Conservation (phyloP, 2,113 vertebrate genomes). For the Triplophysa rosa region DNA sequence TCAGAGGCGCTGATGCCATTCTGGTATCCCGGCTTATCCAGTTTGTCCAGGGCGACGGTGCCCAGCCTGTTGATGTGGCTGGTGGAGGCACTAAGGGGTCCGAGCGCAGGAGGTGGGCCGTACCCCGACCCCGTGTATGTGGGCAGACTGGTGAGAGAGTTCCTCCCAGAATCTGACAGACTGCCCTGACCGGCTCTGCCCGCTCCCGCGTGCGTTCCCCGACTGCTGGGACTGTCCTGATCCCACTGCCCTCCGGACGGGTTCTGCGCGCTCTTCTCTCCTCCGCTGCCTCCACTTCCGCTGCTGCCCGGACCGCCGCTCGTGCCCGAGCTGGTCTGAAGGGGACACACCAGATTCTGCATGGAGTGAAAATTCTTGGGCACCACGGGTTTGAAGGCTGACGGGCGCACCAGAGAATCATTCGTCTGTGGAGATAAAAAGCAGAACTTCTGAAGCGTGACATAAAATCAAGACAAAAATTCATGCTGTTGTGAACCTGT, state of each 20-base stretch:
- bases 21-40: constrained; percentile 65
- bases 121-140: constrained; percentile 78
- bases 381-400: constrained; percentile 90
- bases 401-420: constrained; percentile 85
- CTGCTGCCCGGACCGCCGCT: constrained; percentile 59
- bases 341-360: constrained; percentile 77
- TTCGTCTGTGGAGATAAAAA: constrained; percentile 71
- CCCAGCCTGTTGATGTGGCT: constrained; percentile 90
- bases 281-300: constrained; percentile 31
- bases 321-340: constrained; percentile 77
- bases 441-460: not conserved
- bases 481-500: too few species aligned
- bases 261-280: constrained; percentile 22
- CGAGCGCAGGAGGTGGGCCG: constrained; percentile 77
- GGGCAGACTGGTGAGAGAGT: constrained; percentile 87
- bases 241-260: constrained; percentile 47
- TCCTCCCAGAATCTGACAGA: constrained; percentile 86
- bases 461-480: too few species aligned
- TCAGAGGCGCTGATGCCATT: constrained; percentile 87
- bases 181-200: constrained; percentile 77
- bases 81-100: constrained; percentile 87
- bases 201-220: constrained; percentile 51
- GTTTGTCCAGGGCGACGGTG: constrained; percentile 68
- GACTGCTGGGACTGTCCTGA: constrained; percentile 45
- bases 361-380: constrained; percentile 93